These are phyloP conservation scores for Aphrophora alni DNA, from an alignment of 2,888 invertebrate species.

Conservation along the genomic window DNA sequence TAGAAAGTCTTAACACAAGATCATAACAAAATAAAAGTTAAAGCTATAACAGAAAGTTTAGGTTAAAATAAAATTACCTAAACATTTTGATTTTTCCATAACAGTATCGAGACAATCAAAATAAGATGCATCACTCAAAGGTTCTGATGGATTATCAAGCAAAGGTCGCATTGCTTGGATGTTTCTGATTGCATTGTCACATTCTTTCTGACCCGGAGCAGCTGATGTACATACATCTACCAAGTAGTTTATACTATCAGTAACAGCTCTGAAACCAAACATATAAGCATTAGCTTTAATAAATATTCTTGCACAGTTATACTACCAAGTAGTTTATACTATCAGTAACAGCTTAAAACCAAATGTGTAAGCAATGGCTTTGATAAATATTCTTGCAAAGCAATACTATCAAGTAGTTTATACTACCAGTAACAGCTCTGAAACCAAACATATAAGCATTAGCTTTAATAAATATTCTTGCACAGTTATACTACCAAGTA, in stretches of 20 bases:
- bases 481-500: too few species aligned
- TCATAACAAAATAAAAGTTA: too few species aligned
- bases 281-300: too few species aligned
- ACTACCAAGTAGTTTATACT: too few species aligned
- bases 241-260: conserved; percentile 90
- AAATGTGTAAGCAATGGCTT: neutral
- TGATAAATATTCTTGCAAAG: too few species aligned
- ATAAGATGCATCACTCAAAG: conserved; percentile 87
- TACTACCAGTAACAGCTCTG: conserved; percentile 88
- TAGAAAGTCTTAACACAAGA: too few species aligned
- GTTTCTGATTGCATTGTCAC: conserved; percentile 92
- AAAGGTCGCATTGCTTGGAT: conserved; percentile 86
- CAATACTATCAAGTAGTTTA: conserved; percentile 89
- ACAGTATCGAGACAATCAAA: conserved; percentile 93
- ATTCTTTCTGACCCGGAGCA: conserved; percentile 95
- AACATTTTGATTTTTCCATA: conserved; percentile 83
- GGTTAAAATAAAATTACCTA: too few species aligned
- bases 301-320: too few species aligned
- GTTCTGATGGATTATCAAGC: conserved; percentile 85
- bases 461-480: too few species aligned
- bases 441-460: conserved; percentile 33
- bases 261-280: conserved; percentile 70
- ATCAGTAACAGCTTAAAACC: neutral
- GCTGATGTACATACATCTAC: conserved; percentile 88
- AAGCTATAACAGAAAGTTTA: too few species aligned